Evolutionary conservation across 2,797 vertebrate genomes (phyloP).

Genomic region (Poeciliopsis infans): DNA sequence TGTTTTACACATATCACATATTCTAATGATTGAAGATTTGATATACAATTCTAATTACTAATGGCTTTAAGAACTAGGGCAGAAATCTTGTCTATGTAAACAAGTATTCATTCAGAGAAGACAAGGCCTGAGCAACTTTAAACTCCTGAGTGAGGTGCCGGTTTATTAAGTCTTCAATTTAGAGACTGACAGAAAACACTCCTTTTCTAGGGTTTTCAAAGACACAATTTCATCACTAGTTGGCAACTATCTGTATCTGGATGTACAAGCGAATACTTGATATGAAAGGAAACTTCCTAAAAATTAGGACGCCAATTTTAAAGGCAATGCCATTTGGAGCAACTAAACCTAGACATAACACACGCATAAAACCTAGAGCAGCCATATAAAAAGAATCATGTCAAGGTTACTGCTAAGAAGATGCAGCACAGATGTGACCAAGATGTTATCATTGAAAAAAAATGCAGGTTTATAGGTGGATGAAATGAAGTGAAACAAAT

Average conservation of each 20-base stretch:
- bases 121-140: neutral
- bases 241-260: neutral
- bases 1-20: neutral
- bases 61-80: neutral
- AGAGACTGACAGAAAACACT: neutral
- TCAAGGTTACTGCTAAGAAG: neutral
- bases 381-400: neutral
- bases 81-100: neutral
- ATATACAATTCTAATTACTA: neutral
- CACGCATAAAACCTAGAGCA: neutral
- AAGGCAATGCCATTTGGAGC: neutral
- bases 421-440: slow-evolving; percentile 18
- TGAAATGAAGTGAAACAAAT: slow-evolving; percentile 56
- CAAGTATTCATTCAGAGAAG: neutral
- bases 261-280: neutral
- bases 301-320: neutral
- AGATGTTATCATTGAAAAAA: slow-evolving; percentile 30
- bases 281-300: neutral
- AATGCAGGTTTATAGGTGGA: slow-evolving; percentile 45
- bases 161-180: neutral
- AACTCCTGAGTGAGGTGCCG: neutral
- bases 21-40: neutral
- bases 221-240: neutral
- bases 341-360: neutral
- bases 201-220: neutral